Evolutionary conservation across 2,113 vertebrate genomes (phyloP), one percentile per base, ranked within the genome.

Genomic region (Crotalus viridis): DNA sequence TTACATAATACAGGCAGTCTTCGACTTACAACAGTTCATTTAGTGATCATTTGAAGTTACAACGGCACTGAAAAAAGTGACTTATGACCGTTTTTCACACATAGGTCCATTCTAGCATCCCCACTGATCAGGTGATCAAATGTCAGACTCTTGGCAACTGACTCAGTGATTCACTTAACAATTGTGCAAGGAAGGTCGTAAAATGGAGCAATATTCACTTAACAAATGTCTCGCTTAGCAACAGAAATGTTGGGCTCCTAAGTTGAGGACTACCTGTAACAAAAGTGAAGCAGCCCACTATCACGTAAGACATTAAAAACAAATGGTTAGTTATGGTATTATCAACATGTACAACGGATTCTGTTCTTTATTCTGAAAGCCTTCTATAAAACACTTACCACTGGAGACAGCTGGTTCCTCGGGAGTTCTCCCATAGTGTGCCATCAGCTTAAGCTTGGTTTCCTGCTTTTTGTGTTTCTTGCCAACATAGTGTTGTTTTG

Each of bases 381-480:
- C 5, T 88, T 94, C 91, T 95, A 89, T 33, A 43, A 88, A 94
- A 88, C 93, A 90, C 97, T 98, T 95, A 98, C 98, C 98, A 95
- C 96, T 91, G 87, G 96, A 97, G 91, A 97, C 97, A 0, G 97
- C 96, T 0, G 97, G 95, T 64, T 97, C 96, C 52, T 98, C 98
- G 0, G 97, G 96, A 59, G 98, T 98, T 43, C 98, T 98, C 3
- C 99, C 99, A 0, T 99, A 99, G 81, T 98, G 98, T n/a, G 99
- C 98, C 98, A 99, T 98, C 95, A 99, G 98, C 94, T 99, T 99
- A 96, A 98, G 97, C 97, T 99, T 99, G 92, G 99, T 99, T 97
- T 99, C 98, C 92, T 99, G 99, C 94, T 99, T 99, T 96, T 98
- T 98, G 95, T 99, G 99, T 96, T 99, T 99, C 97, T 99, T 99